phyloP scores from a whole-genome alignment of 2,888 invertebrate genomes.

The Nasonia oneida region DNA sequence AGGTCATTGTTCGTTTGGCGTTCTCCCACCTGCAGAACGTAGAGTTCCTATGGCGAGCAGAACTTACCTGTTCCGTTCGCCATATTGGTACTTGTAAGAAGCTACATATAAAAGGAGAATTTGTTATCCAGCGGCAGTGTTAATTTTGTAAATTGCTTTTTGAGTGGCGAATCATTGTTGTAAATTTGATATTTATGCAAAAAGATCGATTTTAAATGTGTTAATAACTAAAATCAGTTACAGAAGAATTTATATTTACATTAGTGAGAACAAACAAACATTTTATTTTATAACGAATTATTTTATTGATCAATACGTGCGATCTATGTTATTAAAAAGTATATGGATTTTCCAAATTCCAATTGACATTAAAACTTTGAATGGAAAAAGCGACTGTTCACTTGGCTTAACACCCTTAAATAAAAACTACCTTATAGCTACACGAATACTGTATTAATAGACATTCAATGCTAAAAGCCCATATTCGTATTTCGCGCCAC shows the following conservation, averaged over 20 bases:
- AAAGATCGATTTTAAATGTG: no score
- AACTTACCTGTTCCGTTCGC: neutral
- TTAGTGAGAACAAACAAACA: no score
- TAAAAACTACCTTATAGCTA: neutral
- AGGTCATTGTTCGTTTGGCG: conserved; percentile 72
- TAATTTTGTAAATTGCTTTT: neutral
- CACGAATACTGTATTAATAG: no score
- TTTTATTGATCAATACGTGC: no score
- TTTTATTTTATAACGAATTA: no score
- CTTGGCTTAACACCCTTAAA: neutral
- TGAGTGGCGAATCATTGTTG: no score
- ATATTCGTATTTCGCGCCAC: neutral
- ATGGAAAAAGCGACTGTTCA: neutral
- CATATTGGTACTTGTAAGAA: conserved; percentile 7
- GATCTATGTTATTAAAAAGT: neutral
- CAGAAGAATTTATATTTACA: no score
- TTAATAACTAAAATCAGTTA: no score
- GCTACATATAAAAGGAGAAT: neutral
- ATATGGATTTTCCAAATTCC: neutral
- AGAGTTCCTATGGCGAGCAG: neutral
- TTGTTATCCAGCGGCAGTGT: neutral
- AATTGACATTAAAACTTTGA: neutral
- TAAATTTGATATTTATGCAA: no score
- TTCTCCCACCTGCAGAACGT: conserved; percentile 61
- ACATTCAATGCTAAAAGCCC: neutral